Evolutionary conservation across 2,888 invertebrate genomes (phyloP), one percentile per base, ranked within the genome.

Genomic region (Pterobdella sp.): DNA sequence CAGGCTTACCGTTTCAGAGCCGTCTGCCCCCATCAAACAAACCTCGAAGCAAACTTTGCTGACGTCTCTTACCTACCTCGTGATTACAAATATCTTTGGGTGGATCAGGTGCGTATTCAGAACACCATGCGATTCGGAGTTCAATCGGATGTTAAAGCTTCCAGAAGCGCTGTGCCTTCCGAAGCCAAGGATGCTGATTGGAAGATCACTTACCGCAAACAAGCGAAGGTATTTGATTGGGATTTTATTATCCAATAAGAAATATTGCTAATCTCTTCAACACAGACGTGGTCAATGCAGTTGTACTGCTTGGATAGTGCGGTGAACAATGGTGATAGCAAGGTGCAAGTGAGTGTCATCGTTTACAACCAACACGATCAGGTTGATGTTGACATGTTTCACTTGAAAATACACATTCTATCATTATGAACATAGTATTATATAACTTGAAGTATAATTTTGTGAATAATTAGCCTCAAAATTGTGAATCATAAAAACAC

Each of bases 141-240:
- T 36, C 83, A 83, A 75, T 82, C 83, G 1, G 84, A 84, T 75
- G 82, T 83, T 0, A 78, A 79, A 37, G 82, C 81, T n/a, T 80
- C 81, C 73, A 79, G 80, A 2, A 82, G 83, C 1, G 81, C 83
- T 0, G 82, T 83, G 2, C 83, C 83, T 0, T 79, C 79, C 1
- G 79, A 80, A 42, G 73, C 74, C 18, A 76, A 79, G 0, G 82
- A 81, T 36, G 83, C 81, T 0, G 83, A 84, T 68, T 84, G 84
- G 84, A 83, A 83, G 76, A 81, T 83, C 42, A 83, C 81, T 1
- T 84, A 84, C 78, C 77, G 82, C 36, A 83, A 82, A 73, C 77
- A 79, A 26, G 79, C 79, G 60, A 81, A 80, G 52, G 70, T 70
- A n/a, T 7, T 63, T 7, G 7, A 7, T 63, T 7, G 7, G 31